phyloP scores from a whole-genome alignment of 1,140 invertebrate genomes.

The Calephelis nemesis region DNA sequence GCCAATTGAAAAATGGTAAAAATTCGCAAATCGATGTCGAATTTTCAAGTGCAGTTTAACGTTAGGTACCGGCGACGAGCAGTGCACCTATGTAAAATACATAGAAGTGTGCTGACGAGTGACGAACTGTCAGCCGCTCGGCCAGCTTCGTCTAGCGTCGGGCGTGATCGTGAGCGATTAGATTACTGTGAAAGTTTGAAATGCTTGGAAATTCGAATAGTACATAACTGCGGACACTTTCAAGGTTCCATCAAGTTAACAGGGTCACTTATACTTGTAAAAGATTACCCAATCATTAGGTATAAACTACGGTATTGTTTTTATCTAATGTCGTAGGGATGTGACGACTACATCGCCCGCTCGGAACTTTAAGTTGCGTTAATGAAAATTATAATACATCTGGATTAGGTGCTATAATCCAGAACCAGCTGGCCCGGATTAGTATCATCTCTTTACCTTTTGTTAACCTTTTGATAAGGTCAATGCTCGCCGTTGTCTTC shows the following conservation, averaged over 20 bases:
- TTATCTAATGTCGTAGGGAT: too few species aligned
- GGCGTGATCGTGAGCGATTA: constrained; percentile 21
- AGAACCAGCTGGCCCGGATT: too few species aligned
- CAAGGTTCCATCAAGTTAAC: constrained; percentile 5
- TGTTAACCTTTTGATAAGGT: too few species aligned
- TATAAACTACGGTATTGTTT: too few species aligned
- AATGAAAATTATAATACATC: too few species aligned
- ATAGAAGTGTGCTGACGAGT: constrained; percentile 66
- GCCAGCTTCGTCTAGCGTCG: constrained; percentile 42
- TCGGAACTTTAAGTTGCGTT: too few species aligned
- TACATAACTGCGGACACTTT: neutral
- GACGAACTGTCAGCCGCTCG: constrained; percentile 69
- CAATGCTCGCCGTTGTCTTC: too few species aligned
- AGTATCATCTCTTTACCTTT: too few species aligned
- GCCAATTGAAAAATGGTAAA: constrained; percentile 19
- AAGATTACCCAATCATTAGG: too few species aligned
- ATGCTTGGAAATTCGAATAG: constrained; percentile 7
- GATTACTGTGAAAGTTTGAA: constrained; percentile 21
- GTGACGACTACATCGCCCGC: too few species aligned
- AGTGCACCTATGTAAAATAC: constrained; percentile 67
- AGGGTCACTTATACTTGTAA: neutral
- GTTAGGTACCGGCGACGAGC: constrained; percentile 54
- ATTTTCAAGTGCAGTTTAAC: constrained; percentile 49
- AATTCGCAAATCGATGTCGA: constrained; percentile 39
- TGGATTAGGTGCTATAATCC: too few species aligned